Percentiles rank a stretch among this genome's conserved stretches.
These are phyloP conservation scores for Amphiura filiformis DNA, from an alignment of 35 echinoderm and acorn worm species.

Conservation along the genomic window DNA sequence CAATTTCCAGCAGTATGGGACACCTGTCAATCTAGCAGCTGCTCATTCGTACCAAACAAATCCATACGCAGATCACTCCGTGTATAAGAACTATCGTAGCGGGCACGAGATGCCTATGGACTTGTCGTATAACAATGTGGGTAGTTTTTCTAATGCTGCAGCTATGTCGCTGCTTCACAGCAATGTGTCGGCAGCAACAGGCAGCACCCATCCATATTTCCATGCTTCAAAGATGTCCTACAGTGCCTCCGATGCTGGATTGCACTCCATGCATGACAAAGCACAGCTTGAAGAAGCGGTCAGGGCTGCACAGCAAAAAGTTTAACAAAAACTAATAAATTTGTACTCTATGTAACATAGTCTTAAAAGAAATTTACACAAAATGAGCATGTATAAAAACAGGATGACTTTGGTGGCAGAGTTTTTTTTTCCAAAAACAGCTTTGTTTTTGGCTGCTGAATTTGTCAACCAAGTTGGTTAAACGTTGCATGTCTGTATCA, in stretches of 20 bases:
- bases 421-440: no score
- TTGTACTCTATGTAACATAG: neutral
- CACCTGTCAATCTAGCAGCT: slow-evolving; percentile 56
- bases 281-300: slow-evolving; percentile 17
- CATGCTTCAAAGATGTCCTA: slow-evolving; percentile 33
- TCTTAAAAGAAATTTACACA: neutral
- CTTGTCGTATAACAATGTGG: slow-evolving; percentile 79
- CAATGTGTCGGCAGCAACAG: slow-evolving; percentile 21
- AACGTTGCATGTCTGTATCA: no score
- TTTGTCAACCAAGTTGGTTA: no score
- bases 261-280: slow-evolving; percentile 35
- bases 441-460: no score
- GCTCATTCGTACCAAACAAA: slow-evolving; percentile 70
- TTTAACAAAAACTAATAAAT: neutral
- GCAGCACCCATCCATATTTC: slow-evolving; percentile 29
- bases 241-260: slow-evolving; percentile 6
- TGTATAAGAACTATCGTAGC: slow-evolving; percentile 78
- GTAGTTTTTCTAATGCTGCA: slow-evolving; percentile 45
- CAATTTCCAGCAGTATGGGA: slow-evolving; percentile 77
- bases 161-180: slow-evolving; percentile 32
- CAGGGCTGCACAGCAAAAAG: slow-evolving; percentile 15
- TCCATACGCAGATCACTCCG: slow-evolving; percentile 47
- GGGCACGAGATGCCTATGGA: slow-evolving; percentile 95
- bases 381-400: neutral
- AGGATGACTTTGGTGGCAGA: no score